Evolutionary conservation across 2,888 invertebrate species (phyloP).

Genomic region (Chloroclysta siterata): DNA sequence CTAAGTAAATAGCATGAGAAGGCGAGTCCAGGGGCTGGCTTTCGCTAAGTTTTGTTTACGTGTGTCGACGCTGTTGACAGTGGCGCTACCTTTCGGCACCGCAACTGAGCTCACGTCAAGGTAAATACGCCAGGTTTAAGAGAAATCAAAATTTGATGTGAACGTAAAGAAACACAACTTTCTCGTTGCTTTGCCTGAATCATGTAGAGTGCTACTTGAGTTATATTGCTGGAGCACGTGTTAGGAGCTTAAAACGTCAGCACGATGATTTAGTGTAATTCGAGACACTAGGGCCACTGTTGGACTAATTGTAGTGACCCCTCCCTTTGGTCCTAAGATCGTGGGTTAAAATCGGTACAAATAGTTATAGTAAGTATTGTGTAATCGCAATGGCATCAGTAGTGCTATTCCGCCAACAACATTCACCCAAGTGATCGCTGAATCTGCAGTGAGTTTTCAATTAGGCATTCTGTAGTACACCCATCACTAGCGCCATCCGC

Average conservation of each 20-base stretch:
- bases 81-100: constrained; percentile 44
- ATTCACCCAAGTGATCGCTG: no score
- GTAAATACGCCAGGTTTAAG: constrained; percentile 64
- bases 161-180: constrained; percentile 42
- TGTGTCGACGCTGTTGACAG: constrained; percentile 58
- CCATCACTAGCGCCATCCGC: no score
- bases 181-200: constrained; percentile 40
- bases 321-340: no score
- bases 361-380: no score
- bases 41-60: constrained; percentile 67
- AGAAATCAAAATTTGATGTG: constrained; percentile 66
- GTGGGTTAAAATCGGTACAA: no score
- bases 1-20: constrained; percentile 66
- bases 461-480: no score
- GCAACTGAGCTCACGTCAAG: constrained; percentile 38
- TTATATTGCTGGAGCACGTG: constrained; percentile 4
- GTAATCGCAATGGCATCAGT: no score
- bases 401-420: no score
- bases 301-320: no score
- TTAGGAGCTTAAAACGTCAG: constrained; percentile 9
- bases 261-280: constrained; percentile 13
- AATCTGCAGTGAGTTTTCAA: no score
- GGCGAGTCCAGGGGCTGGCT: constrained; percentile 55
- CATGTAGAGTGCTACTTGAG: constrained; percentile 16
- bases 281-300: no score